Conservation (phyloP, 2,888 invertebrate genomes). For the Atethmia centrago region DNA sequence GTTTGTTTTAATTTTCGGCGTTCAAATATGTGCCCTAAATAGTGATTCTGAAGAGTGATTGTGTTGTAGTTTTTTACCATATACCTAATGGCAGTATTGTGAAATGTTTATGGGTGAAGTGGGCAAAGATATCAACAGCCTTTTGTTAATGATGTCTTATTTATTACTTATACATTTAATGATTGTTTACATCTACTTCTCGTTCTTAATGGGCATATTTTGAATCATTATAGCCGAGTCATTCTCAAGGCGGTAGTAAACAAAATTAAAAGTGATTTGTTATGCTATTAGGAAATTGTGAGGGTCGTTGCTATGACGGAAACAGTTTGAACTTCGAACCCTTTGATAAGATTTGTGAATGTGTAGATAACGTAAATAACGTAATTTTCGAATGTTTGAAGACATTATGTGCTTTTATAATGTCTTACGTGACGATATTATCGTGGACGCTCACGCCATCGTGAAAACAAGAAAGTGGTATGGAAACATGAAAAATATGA, state of each 20-base stretch:
- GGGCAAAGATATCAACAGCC: not conserved
- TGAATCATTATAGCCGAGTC: conserved; percentile 33
- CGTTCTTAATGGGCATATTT: conserved; percentile 28
- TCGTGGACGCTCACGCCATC: not conserved
- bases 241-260: conserved; percentile 46
- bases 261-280: conserved; percentile 60
- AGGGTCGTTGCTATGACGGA: conserved; percentile 35
- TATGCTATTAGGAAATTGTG: conserved; percentile 43
- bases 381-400: conserved; percentile 4
- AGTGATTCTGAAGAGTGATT: too few relatives aligned
- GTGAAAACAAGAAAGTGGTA: too few relatives aligned
- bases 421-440: not conserved
- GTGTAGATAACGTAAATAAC: conserved; percentile 7
- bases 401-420: not conserved
- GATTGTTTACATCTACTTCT: conserved; percentile 7
- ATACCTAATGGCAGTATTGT: too few relatives aligned
- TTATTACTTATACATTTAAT: not conserved
- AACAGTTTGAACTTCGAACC: conserved; percentile 27
- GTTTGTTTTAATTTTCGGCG: too few relatives aligned
- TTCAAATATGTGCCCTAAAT: too few relatives aligned
- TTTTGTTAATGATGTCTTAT: not conserved
- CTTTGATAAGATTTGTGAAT: conserved; percentile 28
- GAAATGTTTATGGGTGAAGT: not conserved
- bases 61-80: not conserved
- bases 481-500: too few relatives aligned